Percentiles rank a stretch among this genome's conserved stretches.
Conservation (phyloP, 2,113 vertebrate species). For the Anarhynchus alexandrinus region DNA sequence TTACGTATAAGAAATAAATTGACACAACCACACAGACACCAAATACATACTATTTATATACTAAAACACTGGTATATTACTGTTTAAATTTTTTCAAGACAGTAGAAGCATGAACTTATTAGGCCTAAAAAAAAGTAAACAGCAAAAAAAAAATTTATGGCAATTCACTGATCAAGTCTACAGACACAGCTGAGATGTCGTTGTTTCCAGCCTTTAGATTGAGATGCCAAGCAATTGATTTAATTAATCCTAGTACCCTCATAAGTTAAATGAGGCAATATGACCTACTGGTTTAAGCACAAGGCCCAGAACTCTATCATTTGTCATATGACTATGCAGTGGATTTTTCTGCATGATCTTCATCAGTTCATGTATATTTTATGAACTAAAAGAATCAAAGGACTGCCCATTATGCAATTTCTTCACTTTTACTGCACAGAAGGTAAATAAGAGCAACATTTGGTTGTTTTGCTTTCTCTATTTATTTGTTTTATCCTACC, state of each 20-base stretch:
- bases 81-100: neutral
- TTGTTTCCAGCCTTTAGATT: neutral
- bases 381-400: neutral
- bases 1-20: rapidly evolving
- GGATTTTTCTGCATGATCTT: neutral
- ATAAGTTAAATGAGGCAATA: neutral
- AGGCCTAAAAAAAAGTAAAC: neutral
- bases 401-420: neutral
- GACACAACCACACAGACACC: neutral
- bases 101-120: neutral
- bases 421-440: neutral
- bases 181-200: neutral
- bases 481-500: neutral
- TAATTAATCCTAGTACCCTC: neutral
- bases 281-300: neutral
- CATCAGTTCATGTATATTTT: neutral
- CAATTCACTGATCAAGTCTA: neutral
- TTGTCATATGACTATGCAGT: neutral
- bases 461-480: neutral
- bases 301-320: neutral
- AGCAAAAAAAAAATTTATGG: neutral
- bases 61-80: neutral
- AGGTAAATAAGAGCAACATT: neutral
- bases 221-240: neutral
- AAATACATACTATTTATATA: neutral